phyloP scores from a whole-genome alignment of 2,888 invertebrate species.

The Cataglyphis cursor region DNA sequence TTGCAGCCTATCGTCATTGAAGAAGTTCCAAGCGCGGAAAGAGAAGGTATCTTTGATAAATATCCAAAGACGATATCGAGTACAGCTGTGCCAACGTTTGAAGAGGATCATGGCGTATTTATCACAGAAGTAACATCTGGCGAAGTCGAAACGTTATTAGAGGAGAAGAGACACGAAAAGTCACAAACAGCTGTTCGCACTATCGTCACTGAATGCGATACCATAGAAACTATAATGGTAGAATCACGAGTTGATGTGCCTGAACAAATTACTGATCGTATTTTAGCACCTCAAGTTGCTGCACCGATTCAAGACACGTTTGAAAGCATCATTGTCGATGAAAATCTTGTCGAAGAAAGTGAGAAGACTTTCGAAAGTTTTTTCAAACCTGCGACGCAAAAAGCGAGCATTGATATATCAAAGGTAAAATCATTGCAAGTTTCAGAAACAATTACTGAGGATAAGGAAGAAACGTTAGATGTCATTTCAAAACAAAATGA shows the following conservation, averaged over 20 bases:
- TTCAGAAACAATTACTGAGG: slow-evolving; percentile 83
- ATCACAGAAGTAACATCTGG: slow-evolving; percentile 88
- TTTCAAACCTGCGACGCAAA: slow-evolving; percentile 84
- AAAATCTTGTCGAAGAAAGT: slow-evolving; percentile 86
- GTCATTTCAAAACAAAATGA: slow-evolving; percentile 65
- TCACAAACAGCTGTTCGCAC: slow-evolving; percentile 79
- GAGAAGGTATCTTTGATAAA: slow-evolving; percentile 78
- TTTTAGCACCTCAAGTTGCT: slow-evolving; percentile 85
- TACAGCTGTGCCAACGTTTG: slow-evolving; percentile 83
- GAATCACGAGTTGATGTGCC: slow-evolving; percentile 83
- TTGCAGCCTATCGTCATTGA: slow-evolving; percentile 80
- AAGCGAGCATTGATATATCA: slow-evolving; percentile 86
- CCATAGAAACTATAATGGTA: slow-evolving; percentile 80
- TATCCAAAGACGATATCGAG: slow-evolving; percentile 77
- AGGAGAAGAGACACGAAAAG: slow-evolving; percentile 82
- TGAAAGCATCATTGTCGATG: slow-evolving; percentile 88
- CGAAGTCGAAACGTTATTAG: slow-evolving; percentile 88
- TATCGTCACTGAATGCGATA: slow-evolving; percentile 79
- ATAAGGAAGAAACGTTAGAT: slow-evolving; percentile 82
- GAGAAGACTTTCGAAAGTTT: slow-evolving; percentile 84
- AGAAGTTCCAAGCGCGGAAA: slow-evolving; percentile 79
- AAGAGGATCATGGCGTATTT: slow-evolving; percentile 88
- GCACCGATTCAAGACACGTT: slow-evolving; percentile 86
- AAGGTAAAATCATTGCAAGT: slow-evolving; percentile 85
- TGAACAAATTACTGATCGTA: slow-evolving; percentile 72